Evolutionary conservation across 2,888 invertebrate species (phyloP).

Genomic region (Drosophila longiperda): DNA sequence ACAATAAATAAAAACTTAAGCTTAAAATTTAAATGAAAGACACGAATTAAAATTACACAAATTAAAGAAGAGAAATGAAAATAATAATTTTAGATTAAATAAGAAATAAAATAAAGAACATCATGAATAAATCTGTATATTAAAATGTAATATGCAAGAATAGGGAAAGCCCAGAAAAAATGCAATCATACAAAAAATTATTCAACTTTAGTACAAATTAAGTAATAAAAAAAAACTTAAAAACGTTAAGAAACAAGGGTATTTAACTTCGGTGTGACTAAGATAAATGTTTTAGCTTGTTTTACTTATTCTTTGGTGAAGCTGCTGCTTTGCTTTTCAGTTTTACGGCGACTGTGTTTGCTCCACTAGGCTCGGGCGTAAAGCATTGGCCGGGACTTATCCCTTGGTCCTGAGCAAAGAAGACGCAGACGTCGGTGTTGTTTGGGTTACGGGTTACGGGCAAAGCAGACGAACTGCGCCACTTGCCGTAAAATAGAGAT

Average conservation of each 20-base stretch:
- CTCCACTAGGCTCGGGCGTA: slow-evolving; percentile 54
- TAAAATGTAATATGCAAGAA: not conserved
- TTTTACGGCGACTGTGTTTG: slow-evolving; percentile 62
- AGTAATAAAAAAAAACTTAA: rapidly evolving
- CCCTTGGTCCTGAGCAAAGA: slow-evolving; percentile 15
- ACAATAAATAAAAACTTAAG: not conserved
- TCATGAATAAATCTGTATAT: not conserved
- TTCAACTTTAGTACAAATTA: not conserved
- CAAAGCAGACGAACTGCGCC: slow-evolving; percentile 37
- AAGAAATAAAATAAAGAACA: not conserved
- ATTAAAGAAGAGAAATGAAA: not conserved
- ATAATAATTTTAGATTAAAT: not conserved
- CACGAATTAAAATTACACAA: not conserved
- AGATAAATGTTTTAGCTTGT: not conserved
- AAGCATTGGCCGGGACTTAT: slow-evolving; percentile 40
- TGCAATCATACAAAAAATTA: no score
- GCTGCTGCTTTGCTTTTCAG: slow-evolving; percentile 40
- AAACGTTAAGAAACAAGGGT: not conserved
- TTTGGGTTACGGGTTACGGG: slow-evolving; percentile 18
- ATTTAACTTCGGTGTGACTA: not conserved
- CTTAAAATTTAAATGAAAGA: not conserved
- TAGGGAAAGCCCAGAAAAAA: no score
- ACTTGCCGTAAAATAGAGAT: slow-evolving; percentile 51
- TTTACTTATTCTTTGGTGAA: slow-evolving; percentile 20
- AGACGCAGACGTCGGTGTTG: slow-evolving; percentile 10